Base-by-base conservation (phyloP, 2,888 invertebrate species). In the Microdon myrmicae region DNA sequence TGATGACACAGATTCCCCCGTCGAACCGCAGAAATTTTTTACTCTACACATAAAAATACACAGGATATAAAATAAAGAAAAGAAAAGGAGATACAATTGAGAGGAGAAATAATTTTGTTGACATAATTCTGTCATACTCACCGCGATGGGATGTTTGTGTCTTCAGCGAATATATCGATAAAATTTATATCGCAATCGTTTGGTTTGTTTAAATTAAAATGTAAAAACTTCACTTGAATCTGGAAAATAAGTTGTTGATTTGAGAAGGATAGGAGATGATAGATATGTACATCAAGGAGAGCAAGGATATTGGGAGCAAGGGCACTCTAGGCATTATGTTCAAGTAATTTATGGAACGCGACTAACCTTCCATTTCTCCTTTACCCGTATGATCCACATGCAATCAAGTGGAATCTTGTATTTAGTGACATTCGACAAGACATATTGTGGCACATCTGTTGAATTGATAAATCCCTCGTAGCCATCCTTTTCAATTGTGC, bases 21-120 rank as follows among this genome's bases (percentile, higher is more conserved):
- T 88, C 3, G 92, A 92, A 0, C 94, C 93, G 74, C 94, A 94
- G 79, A 91, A 94, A 76, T 87, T 87, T 68, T 85, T 87, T 47
- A 87, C 72, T 59, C 85, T 85, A 72, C 31, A 29, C 16, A 5
- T 0, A 6, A 14, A 10, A 9, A 10, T 16, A 32, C 2, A 17
- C 4, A 37, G n/a, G n/a, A n/a, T 34, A 69, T 7, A 68, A 64
- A 29, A 47, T 37, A 44, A 8, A 23, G 32, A 22, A 49, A 32
- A 34, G 3, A 22, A 7, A 14, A n/a, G 25, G 25, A 54, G 7
- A 20, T 43, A 38, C n/a, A 31, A 28, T 51, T 37, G 6, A 20
- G 25, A 7, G 26, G 28, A 22, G 13, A 26, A 34, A 39, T n/a
- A n/a, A n/a, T n/a, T n/a, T n/a, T n/a, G 6, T 7, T 22, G 6